Evolutionary conservation across 2,113 vertebrate genomes (phyloP), one percentile per base, ranked within the genome.

Genomic region (Dromiciops gliroides): DNA sequence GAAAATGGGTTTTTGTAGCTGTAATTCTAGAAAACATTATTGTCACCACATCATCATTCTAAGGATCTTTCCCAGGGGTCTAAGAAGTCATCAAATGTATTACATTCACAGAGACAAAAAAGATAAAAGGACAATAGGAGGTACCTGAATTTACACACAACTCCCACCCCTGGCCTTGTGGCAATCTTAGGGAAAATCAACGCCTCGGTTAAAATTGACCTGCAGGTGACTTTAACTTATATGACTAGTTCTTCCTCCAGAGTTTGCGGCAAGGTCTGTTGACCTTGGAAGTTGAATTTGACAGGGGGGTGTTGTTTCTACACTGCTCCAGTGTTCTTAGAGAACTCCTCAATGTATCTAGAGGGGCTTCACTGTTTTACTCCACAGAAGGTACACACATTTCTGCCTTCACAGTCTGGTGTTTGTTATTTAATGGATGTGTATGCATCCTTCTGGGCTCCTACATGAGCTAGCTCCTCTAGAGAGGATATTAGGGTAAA

Each of bases 161-260:
- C 22, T 10, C 53, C 56, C 3, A 37, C 0, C 31, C 28, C 14
- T n/a, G 2, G 49, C 37, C 94, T 93, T 91, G 48, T 31, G 49
- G 95, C 23, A 50, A 37, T 91, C 88, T 93, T 91, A 50, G 94
- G 56, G 44, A 95, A 95, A 96, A n/a, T 37, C 51, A 22, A 24
- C 67, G 12, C 51, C 28, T 95, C 89, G 93, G 11, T 3, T 94
- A 56, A 95, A 96, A 96, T 91, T 94, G 75, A 56, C 93, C 90
- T 92, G 50, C 75, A 96, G 91, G 95, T 12, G 0, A 11, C 88
- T 96, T 97, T 97, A 95, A 95, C 91, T 96, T 96, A 28, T 50
- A 48, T 95, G 94, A 94, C 67, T 88, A 88, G 48, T 67, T 50
- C 48, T 95, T 83, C 14, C 89, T 48, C 48, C 1, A 0, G 48